Conservation (phyloP, 1,140 invertebrate species). For the Trichonephila clavata region DNA sequence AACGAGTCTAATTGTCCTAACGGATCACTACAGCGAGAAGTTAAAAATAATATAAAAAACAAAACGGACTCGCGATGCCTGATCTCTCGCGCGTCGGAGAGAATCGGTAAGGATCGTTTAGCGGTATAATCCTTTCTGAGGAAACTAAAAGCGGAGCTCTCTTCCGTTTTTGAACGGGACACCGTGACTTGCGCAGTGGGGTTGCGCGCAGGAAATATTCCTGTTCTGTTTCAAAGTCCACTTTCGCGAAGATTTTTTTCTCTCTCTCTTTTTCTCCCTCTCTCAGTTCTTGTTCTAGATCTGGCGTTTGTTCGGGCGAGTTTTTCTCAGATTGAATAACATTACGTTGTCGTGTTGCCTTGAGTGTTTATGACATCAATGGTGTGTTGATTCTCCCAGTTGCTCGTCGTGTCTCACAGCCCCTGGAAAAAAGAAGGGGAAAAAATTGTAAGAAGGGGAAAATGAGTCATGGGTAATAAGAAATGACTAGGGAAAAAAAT, state of each 20-base stretch:
- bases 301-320: background rate
- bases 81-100: background rate
- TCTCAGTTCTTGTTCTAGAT: background rate
- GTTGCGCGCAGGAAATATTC: constrained; percentile 28
- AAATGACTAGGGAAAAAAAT: background rate
- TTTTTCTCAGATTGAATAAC: background rate
- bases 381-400: background rate
- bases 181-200: constrained; percentile 44
- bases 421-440: background rate
- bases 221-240: constrained; percentile 59
- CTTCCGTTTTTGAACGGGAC: constrained; percentile 59
- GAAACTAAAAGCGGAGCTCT: constrained; percentile 21
- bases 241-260: background rate
- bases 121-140: constrained; percentile 14
- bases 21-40: background rate
- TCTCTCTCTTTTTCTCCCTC: background rate
- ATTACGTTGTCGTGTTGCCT: background rate
- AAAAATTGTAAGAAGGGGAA: background rate
- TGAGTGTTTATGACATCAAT: constrained; percentile 18
- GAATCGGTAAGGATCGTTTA: background rate
- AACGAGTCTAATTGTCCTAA: background rate
- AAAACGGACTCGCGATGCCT: background rate
- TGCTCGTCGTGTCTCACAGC: no score
- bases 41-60: background rate
- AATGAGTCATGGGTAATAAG: background rate